Conservation (phyloP, 2,113 vertebrate species). For the Anolis sagrei region DNA sequence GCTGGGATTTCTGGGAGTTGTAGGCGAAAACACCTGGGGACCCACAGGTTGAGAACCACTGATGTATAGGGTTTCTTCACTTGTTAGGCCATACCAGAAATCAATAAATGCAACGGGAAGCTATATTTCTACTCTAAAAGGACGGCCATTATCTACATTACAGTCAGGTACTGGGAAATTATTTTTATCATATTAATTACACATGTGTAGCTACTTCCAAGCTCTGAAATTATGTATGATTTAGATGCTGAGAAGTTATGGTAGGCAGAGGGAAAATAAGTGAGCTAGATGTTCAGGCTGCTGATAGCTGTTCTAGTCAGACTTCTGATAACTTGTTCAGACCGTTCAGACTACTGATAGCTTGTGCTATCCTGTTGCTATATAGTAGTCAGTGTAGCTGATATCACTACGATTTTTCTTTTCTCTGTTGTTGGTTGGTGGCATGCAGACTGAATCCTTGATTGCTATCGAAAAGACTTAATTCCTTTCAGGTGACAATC, state of each 20-base stretch:
- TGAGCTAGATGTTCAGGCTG: background rate
- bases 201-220: no score
- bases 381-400: background rate
- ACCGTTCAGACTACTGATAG: background rate
- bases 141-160: no score
- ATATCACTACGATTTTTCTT: background rate
- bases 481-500: background rate
- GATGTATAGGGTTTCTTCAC: no score
- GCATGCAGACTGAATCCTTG: background rate
- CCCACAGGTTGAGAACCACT: no score
- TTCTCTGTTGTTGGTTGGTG: background rate
- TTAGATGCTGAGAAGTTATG: background rate
- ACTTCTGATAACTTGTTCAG: background rate
- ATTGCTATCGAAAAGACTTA: background rate
- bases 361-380: background rate
- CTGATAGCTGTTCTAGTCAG: background rate
- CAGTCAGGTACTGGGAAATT: no score
- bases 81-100: no score
- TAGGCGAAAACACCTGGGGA: no score
- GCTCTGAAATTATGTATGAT: background rate
- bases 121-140: no score
- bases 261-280: background rate
- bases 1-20: no score
- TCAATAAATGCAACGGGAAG: no score
- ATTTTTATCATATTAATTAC: no score